Percentiles rank a stretch among this genome's conserved stretches.
Evolutionary conservation across 2,888 invertebrate genomes (phyloP).

Genomic region (Caradrina clavipalpis): DNA sequence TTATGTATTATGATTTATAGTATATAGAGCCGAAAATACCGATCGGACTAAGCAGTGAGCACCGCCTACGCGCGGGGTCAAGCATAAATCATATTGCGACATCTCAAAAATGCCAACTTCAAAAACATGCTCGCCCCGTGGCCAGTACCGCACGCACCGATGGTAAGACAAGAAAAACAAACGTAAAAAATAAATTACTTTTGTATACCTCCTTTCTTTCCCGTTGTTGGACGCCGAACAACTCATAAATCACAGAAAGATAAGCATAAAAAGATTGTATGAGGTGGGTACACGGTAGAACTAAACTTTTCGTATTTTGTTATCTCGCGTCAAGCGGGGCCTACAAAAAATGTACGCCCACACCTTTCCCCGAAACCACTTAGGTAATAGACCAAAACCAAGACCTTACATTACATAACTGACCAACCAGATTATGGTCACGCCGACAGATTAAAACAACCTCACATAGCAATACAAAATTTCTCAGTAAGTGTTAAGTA

Average conservation of each 20-base stretch:
- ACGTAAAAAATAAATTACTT: slow-evolving; percentile 91
- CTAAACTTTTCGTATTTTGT: slow-evolving; percentile 90
- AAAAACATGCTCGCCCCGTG: slow-evolving; percentile 88
- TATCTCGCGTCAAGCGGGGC: slow-evolving; percentile 85
- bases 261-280: slow-evolving; percentile 91
- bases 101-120: slow-evolving; percentile 91
- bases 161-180: slow-evolving; percentile 90
- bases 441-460: slow-evolving; percentile 50
- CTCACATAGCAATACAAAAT: slow-evolving; percentile 46
- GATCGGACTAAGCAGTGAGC: slow-evolving; percentile 87
- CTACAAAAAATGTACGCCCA: slow-evolving; percentile 83
- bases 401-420: slow-evolving; percentile 51
- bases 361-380: slow-evolving; percentile 81
- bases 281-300: slow-evolving; percentile 89
- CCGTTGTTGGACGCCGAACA: slow-evolving; percentile 90
- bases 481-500: slow-evolving; percentile 64
- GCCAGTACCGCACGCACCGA: slow-evolving; percentile 88
- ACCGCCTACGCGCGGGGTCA: slow-evolving; percentile 87
- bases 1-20: slow-evolving; percentile 82
- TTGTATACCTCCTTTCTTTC: slow-evolving; percentile 90
- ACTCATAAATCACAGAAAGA: slow-evolving; percentile 90
- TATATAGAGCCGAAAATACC: slow-evolving; percentile 87
- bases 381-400: slow-evolving; percentile 64
- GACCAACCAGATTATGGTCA: slow-evolving; percentile 56
- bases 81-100: slow-evolving; percentile 89